These are phyloP conservation scores for Paradoxurus hermaphroditus DNA, from an alignment of 2,113 vertebrate genomes.

Conservation along the genomic window DNA sequence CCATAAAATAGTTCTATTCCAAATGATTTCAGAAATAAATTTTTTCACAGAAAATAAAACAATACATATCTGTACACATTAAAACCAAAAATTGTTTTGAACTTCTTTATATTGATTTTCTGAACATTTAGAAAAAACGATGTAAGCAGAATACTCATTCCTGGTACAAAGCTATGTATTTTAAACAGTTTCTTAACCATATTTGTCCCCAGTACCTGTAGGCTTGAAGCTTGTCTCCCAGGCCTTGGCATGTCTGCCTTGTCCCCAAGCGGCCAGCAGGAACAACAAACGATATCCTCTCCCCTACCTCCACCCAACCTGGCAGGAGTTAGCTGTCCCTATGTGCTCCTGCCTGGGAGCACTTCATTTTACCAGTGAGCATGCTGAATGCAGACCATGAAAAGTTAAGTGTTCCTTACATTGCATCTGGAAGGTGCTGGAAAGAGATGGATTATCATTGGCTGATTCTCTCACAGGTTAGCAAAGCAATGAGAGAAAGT, in stretches of 20 bases:
- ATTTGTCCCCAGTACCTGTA: background rate
- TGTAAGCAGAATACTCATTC: background rate
- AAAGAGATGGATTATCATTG: background rate
- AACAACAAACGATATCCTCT: background rate
- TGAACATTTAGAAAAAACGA: background rate
- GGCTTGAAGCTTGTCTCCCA: background rate
- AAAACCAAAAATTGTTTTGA: background rate
- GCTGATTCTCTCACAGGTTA: background rate
- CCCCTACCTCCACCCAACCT: background rate
- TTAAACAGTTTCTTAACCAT: background rate
- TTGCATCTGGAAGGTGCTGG: background rate
- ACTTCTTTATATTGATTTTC: background rate
- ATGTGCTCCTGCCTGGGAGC: background rate
- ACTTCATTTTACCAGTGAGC: background rate
- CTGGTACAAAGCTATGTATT: background rate
- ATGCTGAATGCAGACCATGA: background rate
- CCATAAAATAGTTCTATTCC: background rate
- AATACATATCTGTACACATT: background rate
- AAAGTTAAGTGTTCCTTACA: background rate
- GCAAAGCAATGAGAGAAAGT: background rate
- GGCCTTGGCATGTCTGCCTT: background rate
- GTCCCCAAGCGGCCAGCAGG: background rate
- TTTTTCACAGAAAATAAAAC: background rate
- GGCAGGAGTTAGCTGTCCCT: background rate
- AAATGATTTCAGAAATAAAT: background rate